A percentile compares a stretch with the other conserved stretches of the same genome.
Evolutionary conservation across 2,888 invertebrate species (phyloP).

Genomic region (Agrochola litura): DNA sequence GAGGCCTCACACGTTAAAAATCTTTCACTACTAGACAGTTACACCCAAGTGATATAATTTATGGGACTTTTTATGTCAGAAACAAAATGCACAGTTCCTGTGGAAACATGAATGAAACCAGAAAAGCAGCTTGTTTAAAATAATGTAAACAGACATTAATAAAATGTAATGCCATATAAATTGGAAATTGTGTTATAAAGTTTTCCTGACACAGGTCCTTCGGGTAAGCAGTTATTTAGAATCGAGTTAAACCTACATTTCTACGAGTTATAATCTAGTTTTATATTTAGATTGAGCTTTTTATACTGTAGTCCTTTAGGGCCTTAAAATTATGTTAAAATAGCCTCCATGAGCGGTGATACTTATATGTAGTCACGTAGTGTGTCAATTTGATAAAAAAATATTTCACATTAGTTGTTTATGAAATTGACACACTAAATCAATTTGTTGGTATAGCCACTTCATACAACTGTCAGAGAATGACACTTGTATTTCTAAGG

Average conservation of each 20-base stretch:
- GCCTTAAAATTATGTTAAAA: background rate
- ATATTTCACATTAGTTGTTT: too few relatives aligned
- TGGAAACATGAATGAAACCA: background rate
- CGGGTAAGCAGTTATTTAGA: slow-evolving; percentile 40
- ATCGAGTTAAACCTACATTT: slow-evolving; percentile 33
- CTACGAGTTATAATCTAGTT: slow-evolving; percentile 40
- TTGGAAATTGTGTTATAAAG: slow-evolving; percentile 38
- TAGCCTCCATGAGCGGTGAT: background rate
- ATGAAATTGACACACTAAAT: too few relatives aligned
- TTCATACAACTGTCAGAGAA: too few relatives aligned
- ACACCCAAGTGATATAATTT: too few relatives aligned
- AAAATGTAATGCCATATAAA: background rate
- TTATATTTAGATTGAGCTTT: background rate
- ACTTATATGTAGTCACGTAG: too few relatives aligned
- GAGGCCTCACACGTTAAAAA: too few relatives aligned
- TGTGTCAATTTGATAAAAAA: too few relatives aligned
- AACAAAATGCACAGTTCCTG: background rate
- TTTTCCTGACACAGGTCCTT: slow-evolving; percentile 17
- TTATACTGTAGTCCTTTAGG: background rate
- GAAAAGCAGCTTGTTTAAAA: background rate
- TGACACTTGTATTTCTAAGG: too few relatives aligned
- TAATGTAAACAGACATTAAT: background rate
- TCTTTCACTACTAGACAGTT: too few relatives aligned
- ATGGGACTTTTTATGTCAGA: too few relatives aligned
- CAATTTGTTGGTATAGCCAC: too few relatives aligned